Conservation (phyloP, 2,797 vertebrate species). For the Myiotriccus ornatus region DNA sequence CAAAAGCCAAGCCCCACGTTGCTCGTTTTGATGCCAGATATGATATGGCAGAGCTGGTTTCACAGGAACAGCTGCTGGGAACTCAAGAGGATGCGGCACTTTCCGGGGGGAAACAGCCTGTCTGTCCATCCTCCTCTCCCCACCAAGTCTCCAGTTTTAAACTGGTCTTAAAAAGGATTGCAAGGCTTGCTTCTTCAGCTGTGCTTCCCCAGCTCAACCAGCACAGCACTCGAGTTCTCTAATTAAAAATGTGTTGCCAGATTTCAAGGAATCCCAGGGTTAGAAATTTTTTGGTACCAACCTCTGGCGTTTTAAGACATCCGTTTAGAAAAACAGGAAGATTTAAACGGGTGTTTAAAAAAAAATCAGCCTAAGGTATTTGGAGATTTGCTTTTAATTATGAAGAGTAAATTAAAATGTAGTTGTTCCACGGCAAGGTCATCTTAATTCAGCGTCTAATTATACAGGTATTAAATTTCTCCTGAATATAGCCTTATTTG, state of each 20-base stretch:
- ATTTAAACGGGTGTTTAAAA: background rate
- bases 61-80: background rate
- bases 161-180: background rate
- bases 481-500: background rate
- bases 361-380: slow-evolving; percentile 25
- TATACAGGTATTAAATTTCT: slow-evolving; percentile 4
- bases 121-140: background rate
- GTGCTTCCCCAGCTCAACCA: background rate
- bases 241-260: background rate
- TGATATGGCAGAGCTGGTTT: background rate
- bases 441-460: background rate
- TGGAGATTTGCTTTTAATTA: slow-evolving; percentile 54
- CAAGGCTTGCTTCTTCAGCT: background rate
- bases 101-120: background rate
- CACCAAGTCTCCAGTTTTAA: background rate
- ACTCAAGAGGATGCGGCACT: background rate
- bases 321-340: background rate
- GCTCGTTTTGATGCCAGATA: background rate
- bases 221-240: background rate
- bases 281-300: background rate
- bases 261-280: background rate
- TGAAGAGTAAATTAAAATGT: slow-evolving; percentile 36
- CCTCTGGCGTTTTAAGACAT: background rate
- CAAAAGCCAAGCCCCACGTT: background rate
- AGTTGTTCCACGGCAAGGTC: background rate